phyloP scores from a whole-genome alignment of 2,113 vertebrate genomes.

The Pygoscelis adeliae region DNA sequence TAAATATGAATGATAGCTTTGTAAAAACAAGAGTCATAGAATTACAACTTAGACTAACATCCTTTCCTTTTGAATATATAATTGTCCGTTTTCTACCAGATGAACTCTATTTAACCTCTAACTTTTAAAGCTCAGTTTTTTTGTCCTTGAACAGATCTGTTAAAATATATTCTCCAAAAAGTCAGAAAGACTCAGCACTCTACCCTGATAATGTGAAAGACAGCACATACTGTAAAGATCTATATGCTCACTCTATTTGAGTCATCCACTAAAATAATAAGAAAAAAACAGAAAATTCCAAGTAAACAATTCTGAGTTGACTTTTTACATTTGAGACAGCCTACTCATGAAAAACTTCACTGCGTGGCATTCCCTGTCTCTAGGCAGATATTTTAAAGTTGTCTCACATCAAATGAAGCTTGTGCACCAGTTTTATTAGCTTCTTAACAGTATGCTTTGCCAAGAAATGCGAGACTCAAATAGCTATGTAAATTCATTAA shows the following conservation, averaged over 20 bases:
- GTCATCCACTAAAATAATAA: neutral
- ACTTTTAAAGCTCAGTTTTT: neutral
- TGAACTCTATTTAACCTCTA: neutral
- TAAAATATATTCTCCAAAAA: neutral
- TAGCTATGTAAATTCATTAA: constrained; percentile 75
- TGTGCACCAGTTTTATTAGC: constrained; percentile 16
- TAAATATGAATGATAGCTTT: neutral
- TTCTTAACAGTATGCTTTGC: neutral
- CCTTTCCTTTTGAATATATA: neutral
- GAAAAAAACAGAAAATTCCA: accelerated
- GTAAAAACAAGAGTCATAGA: neutral
- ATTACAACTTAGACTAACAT: neutral
- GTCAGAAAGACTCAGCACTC: neutral
- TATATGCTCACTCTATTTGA: neutral
- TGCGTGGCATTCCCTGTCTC: neutral
- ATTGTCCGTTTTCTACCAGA: neutral
- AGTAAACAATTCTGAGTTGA: neutral
- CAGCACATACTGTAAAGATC: neutral
- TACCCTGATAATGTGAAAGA: neutral
- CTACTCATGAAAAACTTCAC: neutral
- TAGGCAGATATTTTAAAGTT: neutral
- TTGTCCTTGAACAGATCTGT: neutral
- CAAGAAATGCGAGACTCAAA: constrained; percentile 61
- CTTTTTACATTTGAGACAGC: neutral
- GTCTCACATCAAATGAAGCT: neutral